Evolutionary conservation across 1,140 invertebrate genomes (phyloP).

Genomic region (Apolygus lucorum): DNA sequence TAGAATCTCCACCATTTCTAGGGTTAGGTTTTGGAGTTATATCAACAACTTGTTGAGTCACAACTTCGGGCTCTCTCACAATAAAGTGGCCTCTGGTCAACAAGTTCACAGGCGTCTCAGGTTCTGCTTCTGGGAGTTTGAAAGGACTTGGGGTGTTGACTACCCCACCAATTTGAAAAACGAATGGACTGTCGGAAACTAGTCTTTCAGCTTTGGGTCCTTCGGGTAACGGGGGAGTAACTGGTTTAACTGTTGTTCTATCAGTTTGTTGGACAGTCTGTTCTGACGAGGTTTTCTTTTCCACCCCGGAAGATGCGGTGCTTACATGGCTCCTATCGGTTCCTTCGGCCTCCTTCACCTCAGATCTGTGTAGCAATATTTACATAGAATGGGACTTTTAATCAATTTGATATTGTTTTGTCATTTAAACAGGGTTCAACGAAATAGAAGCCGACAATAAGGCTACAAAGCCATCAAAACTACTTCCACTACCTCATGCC

Average conservation of each 20-base stretch:
- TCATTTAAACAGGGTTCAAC: neutral
- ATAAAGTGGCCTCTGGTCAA: conserved; percentile 11
- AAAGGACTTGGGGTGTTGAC: conserved; percentile 7
- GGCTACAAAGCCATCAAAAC: conserved; percentile 21
- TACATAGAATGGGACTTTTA: conserved; percentile 11
- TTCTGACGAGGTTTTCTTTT: neutral
- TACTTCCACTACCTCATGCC: conserved; percentile 19
- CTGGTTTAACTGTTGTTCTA: neutral
- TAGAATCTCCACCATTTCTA: neutral
- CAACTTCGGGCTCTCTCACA: conserved; percentile 10
- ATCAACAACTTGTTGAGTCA: neutral
- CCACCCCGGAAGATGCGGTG: conserved; percentile 16
- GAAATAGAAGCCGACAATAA: conserved; percentile 18
- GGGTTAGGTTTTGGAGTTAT: conserved; percentile 18
- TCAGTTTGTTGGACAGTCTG: neutral
- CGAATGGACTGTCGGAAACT: neutral
- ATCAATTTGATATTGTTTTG: neutral
- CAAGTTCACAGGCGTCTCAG: conserved; percentile 10
- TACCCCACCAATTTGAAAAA: neutral
- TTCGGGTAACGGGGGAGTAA: neutral
- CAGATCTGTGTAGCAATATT: conserved; percentile 18
- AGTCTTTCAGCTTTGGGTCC: neutral
- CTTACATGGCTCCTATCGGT: conserved; percentile 7
- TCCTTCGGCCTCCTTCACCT: conserved; percentile 19
- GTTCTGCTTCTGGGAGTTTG: neutral